Evolutionary conservation across 2,113 vertebrate species (phyloP).

Genomic region (Labeo rohita): DNA sequence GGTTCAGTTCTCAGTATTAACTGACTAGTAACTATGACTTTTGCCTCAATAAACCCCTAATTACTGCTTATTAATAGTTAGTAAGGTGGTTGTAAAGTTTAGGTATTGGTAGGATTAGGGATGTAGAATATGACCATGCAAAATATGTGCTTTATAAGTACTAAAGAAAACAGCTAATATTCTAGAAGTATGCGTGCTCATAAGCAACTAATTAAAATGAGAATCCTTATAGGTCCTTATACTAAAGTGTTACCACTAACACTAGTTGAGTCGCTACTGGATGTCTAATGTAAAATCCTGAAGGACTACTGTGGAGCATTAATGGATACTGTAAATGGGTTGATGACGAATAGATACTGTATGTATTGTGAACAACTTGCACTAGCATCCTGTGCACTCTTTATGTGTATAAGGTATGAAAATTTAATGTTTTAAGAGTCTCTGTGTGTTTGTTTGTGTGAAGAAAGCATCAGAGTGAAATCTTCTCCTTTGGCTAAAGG

Average conservation of each 20-base stretch:
- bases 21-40: too few relatives aligned
- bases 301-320: not conserved
- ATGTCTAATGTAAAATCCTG: not conserved
- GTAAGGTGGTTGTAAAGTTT: too few relatives aligned
- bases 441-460: conserved; percentile 12
- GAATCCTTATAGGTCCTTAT: too few relatives aligned
- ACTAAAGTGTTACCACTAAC: not conserved
- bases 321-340: not conserved
- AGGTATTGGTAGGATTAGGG: too few relatives aligned
- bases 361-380: not conserved
- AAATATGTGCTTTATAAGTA: too few relatives aligned
- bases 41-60: too few relatives aligned
- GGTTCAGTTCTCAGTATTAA: too few relatives aligned
- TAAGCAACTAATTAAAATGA: too few relatives aligned
- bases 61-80: too few relatives aligned
- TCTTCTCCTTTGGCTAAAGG: conserved; percentile 15
- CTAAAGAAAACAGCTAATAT: too few relatives aligned
- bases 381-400: not conserved
- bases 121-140: too few relatives aligned
- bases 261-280: not conserved
- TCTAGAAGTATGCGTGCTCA: too few relatives aligned
- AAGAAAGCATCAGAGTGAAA: not conserved
- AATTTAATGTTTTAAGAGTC: conserved; percentile 19
- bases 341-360: not conserved
- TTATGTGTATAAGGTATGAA: conserved; percentile 4